Percentiles rank a stretch among this genome's conserved stretches.
Evolutionary conservation across 2,113 vertebrate species (phyloP).

Genomic region (Pseudorectes ferrugineus): DNA sequence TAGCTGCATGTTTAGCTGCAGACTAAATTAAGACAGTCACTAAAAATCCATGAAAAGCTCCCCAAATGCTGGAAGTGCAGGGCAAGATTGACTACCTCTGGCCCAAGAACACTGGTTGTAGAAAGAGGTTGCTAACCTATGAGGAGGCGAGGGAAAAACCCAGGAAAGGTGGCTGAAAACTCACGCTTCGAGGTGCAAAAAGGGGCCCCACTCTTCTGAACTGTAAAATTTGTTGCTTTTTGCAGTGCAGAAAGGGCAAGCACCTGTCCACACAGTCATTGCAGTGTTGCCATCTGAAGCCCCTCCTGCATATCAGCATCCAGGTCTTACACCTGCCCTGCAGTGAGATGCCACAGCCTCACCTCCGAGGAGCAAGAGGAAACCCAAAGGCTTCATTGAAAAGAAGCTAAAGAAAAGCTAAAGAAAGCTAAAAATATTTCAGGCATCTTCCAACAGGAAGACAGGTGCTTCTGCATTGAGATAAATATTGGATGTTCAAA

Average conservation of each 20-base stretch:
- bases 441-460: background rate
- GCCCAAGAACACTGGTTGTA: background rate
- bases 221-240: background rate
- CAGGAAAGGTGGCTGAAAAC: background rate
- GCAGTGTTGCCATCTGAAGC: background rate
- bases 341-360: background rate
- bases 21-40: background rate
- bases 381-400: background rate
- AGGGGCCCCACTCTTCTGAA: background rate
- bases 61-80: background rate
- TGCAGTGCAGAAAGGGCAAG: background rate
- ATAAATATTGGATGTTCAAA: background rate
- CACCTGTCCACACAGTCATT: accelerated
- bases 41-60: background rate
- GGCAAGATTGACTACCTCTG: background rate
- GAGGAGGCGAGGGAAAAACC: background rate
- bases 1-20: background rate
- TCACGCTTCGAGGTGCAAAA: accelerated
- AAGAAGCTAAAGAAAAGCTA: background rate
- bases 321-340: background rate
- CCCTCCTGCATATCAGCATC: accelerated
- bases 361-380: background rate
- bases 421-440: background rate
- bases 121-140: background rate
- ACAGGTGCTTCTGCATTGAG: background rate